phyloP scores from a whole-genome alignment of 1,140 invertebrate species.

The Zaprionus ghesquierei region DNA sequence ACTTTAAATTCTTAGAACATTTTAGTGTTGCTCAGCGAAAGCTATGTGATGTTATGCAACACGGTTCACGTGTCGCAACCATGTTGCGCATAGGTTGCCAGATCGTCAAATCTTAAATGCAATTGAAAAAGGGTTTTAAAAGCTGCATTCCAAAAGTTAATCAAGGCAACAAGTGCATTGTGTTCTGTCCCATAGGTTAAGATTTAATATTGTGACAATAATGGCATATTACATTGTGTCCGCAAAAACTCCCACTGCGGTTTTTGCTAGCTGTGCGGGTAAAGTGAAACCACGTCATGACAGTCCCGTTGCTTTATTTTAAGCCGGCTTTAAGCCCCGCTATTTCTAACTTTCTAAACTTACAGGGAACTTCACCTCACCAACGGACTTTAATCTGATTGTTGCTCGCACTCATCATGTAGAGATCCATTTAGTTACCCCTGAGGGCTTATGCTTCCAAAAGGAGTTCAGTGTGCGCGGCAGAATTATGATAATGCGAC shows the following conservation, averaged over 20 bases:
- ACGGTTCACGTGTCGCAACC: not conserved
- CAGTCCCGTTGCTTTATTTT: too few relatives aligned
- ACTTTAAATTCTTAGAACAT: not conserved
- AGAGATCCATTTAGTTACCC: conserved; percentile 98
- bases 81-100: not conserved
- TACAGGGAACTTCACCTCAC: conserved; percentile 97
- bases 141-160: conserved; percentile 8
- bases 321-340: too few relatives aligned
- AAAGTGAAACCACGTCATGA: conserved; percentile 65
- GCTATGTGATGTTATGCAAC: not conserved
- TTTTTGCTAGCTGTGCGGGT: conserved; percentile 97
- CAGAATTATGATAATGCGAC: conserved; percentile 96
- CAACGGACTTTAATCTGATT: conserved; percentile 96
- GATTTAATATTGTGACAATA: conserved; percentile 10
- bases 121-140: not conserved
- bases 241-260: conserved; percentile 98
- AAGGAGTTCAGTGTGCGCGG: conserved; percentile 98
- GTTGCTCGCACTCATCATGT: conserved; percentile 97
- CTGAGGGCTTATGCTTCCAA: conserved; percentile 96
- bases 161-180: conserved; percentile 9
- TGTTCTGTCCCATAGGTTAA: not conserved
- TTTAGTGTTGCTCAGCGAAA: not conserved
- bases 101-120: not conserved
- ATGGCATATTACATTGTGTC: conserved; percentile 98
- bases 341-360: conserved; percentile 43